Base-by-base conservation (phyloP, 2,888 invertebrate species). In the Amaurobius ferox region DNA sequence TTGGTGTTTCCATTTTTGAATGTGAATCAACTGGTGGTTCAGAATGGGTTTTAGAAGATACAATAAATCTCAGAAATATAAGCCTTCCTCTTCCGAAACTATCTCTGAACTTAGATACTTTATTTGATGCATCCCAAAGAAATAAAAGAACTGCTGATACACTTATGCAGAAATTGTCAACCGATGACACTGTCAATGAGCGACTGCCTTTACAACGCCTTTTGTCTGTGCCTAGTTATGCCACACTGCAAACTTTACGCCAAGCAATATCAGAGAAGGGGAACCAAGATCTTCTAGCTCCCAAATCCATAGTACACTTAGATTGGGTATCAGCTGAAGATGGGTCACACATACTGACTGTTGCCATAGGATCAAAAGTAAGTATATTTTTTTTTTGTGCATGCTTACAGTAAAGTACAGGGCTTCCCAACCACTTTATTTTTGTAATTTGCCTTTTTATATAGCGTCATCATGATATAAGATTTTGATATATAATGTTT, bases 261-360 rank as follows among this genome's bases (percentile, higher is more conserved):
- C 96, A 95, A 91, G 96, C 96, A 62, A 97, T 97, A 55, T 96
- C 96, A 89, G 97, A 97, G 91, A 96, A 96, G 91, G 97, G 97
- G 2, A 97, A 97, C 91, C 96, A 96, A 0, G 97, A 96, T 90
- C 96, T 96, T 0, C 91, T 97, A 44, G 96, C 96, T 0, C 97
- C 97, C 91, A 97, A 97, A 91, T 97, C 97, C 91, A 93, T 98
- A 30, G 98, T 98, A 0, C 98, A 98, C 90, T 92, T 99, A 48
- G 99, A 99, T 92, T 99, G 99, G 99, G 98, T 99, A 13, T 98
- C 98, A 0, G 98, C 98, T 89, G 99, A 99, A 91, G 99, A 99
- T 91, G 99, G 99, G 0, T 97, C 98, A 0, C 99, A 99, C 91
- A 97, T 99, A 89, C 92, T 99, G 48, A 99, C 99, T 0, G 98